Conservation (phyloP, 2,888 invertebrate species). For the Rutpela maculata region DNA sequence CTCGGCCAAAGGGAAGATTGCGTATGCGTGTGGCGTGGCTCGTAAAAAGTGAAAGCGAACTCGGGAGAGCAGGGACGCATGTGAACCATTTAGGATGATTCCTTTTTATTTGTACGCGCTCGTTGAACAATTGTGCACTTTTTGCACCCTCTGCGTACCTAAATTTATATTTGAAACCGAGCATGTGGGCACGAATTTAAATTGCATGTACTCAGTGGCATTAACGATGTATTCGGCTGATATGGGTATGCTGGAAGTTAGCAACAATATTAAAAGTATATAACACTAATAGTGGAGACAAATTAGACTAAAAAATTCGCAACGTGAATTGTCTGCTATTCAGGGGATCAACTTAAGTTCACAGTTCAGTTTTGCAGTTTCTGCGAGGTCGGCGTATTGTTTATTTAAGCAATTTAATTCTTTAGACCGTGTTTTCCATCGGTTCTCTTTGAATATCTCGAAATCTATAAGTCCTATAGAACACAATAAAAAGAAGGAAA, state of each 20-base stretch:
- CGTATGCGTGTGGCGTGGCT: constrained; percentile 33
- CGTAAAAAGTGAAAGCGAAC: constrained; percentile 25
- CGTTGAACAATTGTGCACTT: constrained; percentile 25
- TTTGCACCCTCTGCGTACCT: neutral
- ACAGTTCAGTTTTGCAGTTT: too few relatives aligned
- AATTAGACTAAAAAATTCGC: too few relatives aligned
- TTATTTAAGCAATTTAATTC: too few relatives aligned
- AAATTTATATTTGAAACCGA: neutral
- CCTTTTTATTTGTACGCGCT: constrained; percentile 33
- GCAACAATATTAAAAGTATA: too few relatives aligned
- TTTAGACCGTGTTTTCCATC: too few relatives aligned
- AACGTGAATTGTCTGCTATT: too few relatives aligned
- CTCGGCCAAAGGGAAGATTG: constrained; percentile 26
- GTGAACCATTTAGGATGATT: constrained; percentile 30
- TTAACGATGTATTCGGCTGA: neutral
- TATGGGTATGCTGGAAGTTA: neutral
- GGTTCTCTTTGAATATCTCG: too few relatives aligned
- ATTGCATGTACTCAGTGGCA: neutral
- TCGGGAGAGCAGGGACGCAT: constrained; percentile 10
- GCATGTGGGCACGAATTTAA: neutral
- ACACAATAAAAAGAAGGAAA: too few relatives aligned
- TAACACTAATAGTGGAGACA: too few relatives aligned
- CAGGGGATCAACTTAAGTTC: too few relatives aligned
- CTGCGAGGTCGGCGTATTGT: too few relatives aligned
- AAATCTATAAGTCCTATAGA: too few relatives aligned